Evolutionary conservation across 2,888 invertebrate species (phyloP).

Genomic region (Acholoe squamosa): DNA sequence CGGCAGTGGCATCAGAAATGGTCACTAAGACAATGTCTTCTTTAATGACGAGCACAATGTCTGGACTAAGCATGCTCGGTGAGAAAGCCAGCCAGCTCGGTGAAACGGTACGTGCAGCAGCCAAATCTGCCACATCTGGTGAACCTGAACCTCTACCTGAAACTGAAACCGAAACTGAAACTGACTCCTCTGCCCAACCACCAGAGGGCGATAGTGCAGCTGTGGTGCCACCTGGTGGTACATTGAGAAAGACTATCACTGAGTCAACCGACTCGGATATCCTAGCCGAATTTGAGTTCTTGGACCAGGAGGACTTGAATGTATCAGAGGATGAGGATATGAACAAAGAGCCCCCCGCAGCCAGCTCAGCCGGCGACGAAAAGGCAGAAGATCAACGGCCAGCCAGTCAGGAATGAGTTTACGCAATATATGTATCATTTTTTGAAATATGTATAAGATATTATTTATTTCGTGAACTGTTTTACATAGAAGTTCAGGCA

Average conservation of each 20-base stretch:
- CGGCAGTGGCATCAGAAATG: slow-evolving; percentile 70
- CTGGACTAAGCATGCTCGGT: slow-evolving; percentile 71
- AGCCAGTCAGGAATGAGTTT: neutral
- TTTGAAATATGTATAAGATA: neutral
- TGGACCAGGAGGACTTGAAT: slow-evolving; percentile 74
- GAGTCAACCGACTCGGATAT: slow-evolving; percentile 67
- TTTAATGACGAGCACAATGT: slow-evolving; percentile 75
- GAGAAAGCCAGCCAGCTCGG: slow-evolving; percentile 66
- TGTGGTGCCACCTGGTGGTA: neutral
- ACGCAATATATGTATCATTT: neutral
- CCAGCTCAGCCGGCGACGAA: neutral
- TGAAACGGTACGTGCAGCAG: slow-evolving; percentile 57
- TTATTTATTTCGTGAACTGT: neutral
- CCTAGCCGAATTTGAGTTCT: slow-evolving; percentile 77
- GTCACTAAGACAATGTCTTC: slow-evolving; percentile 75
- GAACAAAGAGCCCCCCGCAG: neutral
- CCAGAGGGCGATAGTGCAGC: neutral
- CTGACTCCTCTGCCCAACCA: neutral
- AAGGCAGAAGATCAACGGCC: neutral
- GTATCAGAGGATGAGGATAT: neutral
- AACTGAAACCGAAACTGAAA: neutral
- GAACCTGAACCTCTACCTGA: neutral
- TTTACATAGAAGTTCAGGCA: slow-evolving; percentile 6
- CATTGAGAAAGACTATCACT: slow-evolving; percentile 28
- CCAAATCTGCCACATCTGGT: slow-evolving; percentile 57